Evolutionary conservation across 2,113 vertebrate genomes (phyloP).

Genomic region (Echinops telfairi): DNA sequence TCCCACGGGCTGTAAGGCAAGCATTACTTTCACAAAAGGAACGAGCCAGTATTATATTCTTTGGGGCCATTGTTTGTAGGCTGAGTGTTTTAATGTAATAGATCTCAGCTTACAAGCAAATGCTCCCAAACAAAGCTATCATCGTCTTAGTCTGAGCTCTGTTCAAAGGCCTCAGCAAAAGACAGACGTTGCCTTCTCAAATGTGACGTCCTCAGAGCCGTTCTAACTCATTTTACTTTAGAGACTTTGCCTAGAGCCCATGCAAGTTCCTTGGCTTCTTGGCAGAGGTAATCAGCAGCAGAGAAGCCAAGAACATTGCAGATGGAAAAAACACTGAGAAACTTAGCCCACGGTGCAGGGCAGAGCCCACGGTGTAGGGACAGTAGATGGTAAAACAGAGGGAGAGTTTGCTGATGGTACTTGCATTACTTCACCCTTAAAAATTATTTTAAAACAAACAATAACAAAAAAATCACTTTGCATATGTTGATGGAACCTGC

Average conservation of each 20-base stretch:
- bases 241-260: slow-evolving; percentile 45
- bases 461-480: neutral
- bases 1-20: slow-evolving; percentile 52
- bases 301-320: neutral
- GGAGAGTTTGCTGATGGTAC: neutral
- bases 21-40: slow-evolving; percentile 72
- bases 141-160: slow-evolving; percentile 55
- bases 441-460: neutral
- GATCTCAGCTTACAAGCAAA: slow-evolving; percentile 70
- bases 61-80: slow-evolving; percentile 68
- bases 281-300: slow-evolving; percentile 31
- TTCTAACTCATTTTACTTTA: slow-evolving; percentile 74
- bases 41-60: slow-evolving; percentile 68
- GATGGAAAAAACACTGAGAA: neutral
- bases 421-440: neutral
- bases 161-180: slow-evolving; percentile 74
- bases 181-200: slow-evolving; percentile 56
- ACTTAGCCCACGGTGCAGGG: neutral
- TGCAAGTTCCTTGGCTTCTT: slow-evolving; percentile 3
- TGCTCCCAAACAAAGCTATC: slow-evolving; percentile 58
- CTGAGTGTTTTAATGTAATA: slow-evolving; percentile 71
- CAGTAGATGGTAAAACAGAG: neutral
- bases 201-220: slow-evolving; percentile 61
- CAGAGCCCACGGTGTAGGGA: neutral
- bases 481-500: neutral